Base-by-base conservation (phyloP, 2,888 invertebrate species). In the Drosophila acutilabella region DNA sequence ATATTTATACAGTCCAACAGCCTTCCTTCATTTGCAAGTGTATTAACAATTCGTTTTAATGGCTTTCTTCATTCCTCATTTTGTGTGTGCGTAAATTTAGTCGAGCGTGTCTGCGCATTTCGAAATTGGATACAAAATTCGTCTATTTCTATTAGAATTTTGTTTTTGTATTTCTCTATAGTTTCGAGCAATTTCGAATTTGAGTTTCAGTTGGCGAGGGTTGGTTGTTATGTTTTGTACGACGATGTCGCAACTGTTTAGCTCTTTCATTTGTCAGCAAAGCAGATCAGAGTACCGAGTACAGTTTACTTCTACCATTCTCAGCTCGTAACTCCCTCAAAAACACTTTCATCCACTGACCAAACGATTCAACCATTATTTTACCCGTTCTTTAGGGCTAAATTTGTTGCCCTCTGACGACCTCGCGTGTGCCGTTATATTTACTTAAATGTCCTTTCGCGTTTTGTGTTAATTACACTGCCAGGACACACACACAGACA, bases 61-160 rank as follows among this genome's bases (percentile, higher is more conserved):
- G 8, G 0, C 16, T 4, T 0, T 6, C 18, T 1, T 20, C 7
- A 0, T 14, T 45, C 30, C 56, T 36, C 42, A 40, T 26, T 42
- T 58, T 23, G 53, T 61, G 36, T 67, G 48, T 67, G 71, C 62
- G 78, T 79, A 81, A 70, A 72, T 72, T 76, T 76, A 74, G 73
- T 81, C 76, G 73, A 75, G 80, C 84, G 81, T 84, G 84, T 81
- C 80, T 74, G 79, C 64, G 80, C 84, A 84, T 77, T 81, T 81
- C 71, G 81, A 81, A 84, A 84, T 81, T 81, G 84, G 80, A 79
- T 84, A 84, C 75, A 78, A 80, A 78, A 69, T 77, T 80, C 72
- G 66, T 80, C 69, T 80, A 57, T 69, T 72, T 33, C 36, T 36
- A 36, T 36, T 36, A 36, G 33, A 16, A 33, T 57, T 47, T 47